A percentile compares a stretch with the other conserved stretches of the same genome.
phyloP scores from a whole-genome alignment of 2,797 vertebrate species.

The Phalanger gymnotis region DNA sequence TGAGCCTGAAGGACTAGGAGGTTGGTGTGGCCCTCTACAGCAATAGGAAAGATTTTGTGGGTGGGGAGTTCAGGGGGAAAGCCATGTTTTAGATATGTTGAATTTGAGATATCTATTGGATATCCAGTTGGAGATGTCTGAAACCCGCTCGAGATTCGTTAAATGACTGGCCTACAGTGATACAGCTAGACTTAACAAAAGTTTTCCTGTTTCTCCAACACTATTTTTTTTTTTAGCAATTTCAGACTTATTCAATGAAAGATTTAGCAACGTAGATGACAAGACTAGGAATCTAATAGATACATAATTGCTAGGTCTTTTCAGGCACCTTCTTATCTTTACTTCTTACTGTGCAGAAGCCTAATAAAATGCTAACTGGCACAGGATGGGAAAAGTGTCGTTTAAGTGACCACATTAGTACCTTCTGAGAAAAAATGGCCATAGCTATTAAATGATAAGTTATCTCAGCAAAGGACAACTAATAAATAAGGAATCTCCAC shows the following conservation, averaged over 20 bases:
- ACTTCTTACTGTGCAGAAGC: neutral
- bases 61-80: neutral
- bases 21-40: neutral
- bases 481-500: neutral
- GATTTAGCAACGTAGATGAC: neutral
- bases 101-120: neutral
- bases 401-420: neutral
- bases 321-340: neutral
- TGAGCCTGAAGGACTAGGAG: neutral
- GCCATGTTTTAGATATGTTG: neutral
- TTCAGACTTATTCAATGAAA: conserved; percentile 24
- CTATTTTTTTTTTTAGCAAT: neutral
- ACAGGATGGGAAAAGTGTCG: neutral
- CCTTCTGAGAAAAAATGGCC: neutral
- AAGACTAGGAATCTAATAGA: neutral
- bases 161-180: neutral
- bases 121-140: neutral
- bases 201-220: neutral
- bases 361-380: neutral
- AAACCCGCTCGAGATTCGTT: neutral
- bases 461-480: conserved; percentile 43
- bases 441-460: conserved; percentile 30
- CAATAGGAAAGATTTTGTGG: neutral
- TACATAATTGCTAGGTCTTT: neutral
- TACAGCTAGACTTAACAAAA: neutral